Percentiles rank a stretch among this genome's conserved stretches.
phyloP scores from a whole-genome alignment of 2,797 vertebrate species.

The Acridotheres tristis region DNA sequence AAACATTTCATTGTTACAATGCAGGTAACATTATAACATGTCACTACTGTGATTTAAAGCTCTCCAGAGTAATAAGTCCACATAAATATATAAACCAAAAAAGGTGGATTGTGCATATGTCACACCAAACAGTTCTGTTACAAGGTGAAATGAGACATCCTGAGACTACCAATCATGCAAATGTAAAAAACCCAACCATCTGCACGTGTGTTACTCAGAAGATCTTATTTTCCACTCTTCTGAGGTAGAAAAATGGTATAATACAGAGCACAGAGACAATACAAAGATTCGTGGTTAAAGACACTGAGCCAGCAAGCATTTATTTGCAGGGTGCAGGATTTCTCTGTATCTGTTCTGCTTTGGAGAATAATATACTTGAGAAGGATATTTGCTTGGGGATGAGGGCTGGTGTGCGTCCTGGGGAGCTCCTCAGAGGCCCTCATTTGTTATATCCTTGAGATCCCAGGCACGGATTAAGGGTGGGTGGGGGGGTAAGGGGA shows the following conservation, averaged over 20 bases:
- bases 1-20: not conserved
- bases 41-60: not conserved
- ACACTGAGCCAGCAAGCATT: not conserved
- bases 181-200: not conserved
- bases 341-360: not conserved
- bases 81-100: not conserved
- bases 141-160: not conserved
- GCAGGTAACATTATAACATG: not conserved
- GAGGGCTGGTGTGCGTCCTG: not conserved
- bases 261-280: not conserved
- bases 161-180: not conserved
- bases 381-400: not conserved
- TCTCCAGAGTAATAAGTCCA: not conserved
- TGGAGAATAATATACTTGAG: not conserved
- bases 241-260: not conserved
- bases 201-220: not conserved
- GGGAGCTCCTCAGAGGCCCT: not conserved
- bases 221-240: not conserved
- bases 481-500: not conserved
- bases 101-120: not conserved
- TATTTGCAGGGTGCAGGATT: not conserved
- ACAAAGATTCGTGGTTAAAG: not conserved
- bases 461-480: not conserved
- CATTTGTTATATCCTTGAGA: not conserved
- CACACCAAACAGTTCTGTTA: not conserved